phyloP scores from a whole-genome alignment of 2,888 invertebrate genomes.

The Punctoribates punctum region DNA sequence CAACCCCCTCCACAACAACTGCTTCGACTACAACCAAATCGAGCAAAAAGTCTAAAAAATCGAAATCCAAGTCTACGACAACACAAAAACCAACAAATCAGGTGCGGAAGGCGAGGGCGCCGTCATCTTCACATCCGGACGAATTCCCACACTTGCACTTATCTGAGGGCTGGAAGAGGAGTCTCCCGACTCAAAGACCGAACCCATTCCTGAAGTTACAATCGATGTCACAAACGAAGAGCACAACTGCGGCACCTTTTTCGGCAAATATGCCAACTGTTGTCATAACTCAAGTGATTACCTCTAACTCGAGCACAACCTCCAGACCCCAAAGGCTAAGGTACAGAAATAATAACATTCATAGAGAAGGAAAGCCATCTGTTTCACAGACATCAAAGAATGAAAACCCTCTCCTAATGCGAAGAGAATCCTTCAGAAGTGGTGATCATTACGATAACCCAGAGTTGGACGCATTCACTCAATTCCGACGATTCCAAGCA shows the following conservation, averaged over 20 bases:
- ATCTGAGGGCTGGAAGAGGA: neutral
- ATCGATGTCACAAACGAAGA: neutral
- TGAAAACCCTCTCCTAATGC: neutral
- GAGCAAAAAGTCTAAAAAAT: slow-evolving; percentile 20
- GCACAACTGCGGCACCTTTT: neutral
- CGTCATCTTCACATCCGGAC: slow-evolving; percentile 32
- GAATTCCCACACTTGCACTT: slow-evolving; percentile 41
- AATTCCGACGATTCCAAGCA: slow-evolving; percentile 4
- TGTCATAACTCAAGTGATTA: neutral
- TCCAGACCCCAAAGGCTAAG: neutral
- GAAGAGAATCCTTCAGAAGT: neutral
- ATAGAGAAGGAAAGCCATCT: neutral
- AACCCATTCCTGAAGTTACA: neutral
- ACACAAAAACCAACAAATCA: neutral
- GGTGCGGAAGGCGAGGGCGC: slow-evolving; percentile 20
- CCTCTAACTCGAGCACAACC: neutral
- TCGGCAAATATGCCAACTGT: neutral
- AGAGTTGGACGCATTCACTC: neutral
- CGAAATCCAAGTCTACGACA: slow-evolving; percentile 6
- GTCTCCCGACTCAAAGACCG: neutral
- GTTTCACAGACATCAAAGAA: neutral
- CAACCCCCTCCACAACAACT: slow-evolving; percentile 19
- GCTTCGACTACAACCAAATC: slow-evolving; percentile 27
- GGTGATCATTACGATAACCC: neutral
- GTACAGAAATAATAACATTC: neutral